Evolutionary conservation across 2,113 vertebrate species (phyloP).

Genomic region (Prochilodus magdalenae): DNA sequence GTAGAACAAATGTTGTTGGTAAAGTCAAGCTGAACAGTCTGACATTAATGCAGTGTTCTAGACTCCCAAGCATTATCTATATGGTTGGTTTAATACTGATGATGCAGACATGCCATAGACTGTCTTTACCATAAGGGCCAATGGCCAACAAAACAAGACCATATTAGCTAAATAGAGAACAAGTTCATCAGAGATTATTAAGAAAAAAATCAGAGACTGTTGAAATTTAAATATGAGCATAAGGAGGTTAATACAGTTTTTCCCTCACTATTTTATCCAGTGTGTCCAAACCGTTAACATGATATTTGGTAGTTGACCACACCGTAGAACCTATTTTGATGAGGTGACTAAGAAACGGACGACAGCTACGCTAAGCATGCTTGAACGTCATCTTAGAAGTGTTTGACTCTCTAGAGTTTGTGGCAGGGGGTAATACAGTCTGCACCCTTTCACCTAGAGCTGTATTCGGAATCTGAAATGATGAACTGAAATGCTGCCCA

Average conservation of each 20-base stretch:
- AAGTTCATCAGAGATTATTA: constrained; percentile 26
- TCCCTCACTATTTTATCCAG: neutral
- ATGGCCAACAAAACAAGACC: constrained; percentile 26
- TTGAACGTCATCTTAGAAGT: neutral
- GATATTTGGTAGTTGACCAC: constrained; percentile 20
- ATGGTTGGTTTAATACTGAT: constrained; percentile 6
- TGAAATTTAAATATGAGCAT: neutral
- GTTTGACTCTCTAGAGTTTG: neutral
- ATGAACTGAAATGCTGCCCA: neutral
- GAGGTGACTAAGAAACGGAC: constrained; percentile 3
- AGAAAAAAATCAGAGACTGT: constrained; percentile 15
- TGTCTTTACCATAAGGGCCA: constrained; percentile 14
- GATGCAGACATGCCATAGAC: constrained; percentile 51
- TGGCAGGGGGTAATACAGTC: neutral
- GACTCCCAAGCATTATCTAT: constrained; percentile 47
- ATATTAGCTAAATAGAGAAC: constrained; percentile 30
- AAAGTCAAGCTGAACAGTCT: constrained; percentile 51
- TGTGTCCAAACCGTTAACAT: constrained; percentile 2
- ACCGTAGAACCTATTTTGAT: neutral
- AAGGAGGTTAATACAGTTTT: constrained; percentile 14
- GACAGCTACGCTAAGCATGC: neutral
- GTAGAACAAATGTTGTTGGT: constrained; percentile 34
- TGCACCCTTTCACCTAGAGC: neutral
- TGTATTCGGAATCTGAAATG: neutral
- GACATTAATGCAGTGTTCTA: constrained; percentile 26